Evolutionary conservation across 1,140 invertebrate genomes (phyloP), one percentile per base, ranked within the genome.

Genomic region (Batillaria attramentaria): DNA sequence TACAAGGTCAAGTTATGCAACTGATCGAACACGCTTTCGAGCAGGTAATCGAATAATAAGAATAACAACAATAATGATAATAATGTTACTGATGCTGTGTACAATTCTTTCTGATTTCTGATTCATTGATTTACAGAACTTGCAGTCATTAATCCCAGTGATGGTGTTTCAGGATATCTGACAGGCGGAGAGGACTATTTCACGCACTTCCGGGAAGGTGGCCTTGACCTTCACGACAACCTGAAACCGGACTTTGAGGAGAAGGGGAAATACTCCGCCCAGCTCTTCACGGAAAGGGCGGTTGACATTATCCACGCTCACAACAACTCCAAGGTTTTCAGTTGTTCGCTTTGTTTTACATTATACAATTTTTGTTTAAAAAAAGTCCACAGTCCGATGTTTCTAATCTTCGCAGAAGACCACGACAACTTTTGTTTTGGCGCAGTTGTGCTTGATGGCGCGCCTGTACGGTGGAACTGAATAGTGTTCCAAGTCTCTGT

Each of bases 401-500:
- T 74, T 20, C 33, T 89, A 89, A 65, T 89, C 87, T 10, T 87
- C 87, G 66, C 50, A 87, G 46, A 88, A 85, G 72, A 79, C 84
- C 5, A 60, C 82, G 54, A 84, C 62, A 74, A 84, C 83, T 3
- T 77, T 81, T 24, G 79, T 85, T 35, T 79, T 89, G 8, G 76
- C 88, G 18, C 79, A 80, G 35, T 78, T 79, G 1, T 85, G 88
- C 70, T 80, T 82, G 35, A 57, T 78, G 57, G 62, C 73, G 18
- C 1, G 37, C 8, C 3, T 66, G 28, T 31, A 41, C n/a, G n/a
- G n/a, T n/a, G n/a, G n/a, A n/a, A n/a, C n/a, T n/a, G n/a, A n/a
- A n/a, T n/a, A n/a, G n/a, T n/a, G n/a, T n/a, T n/a, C n/a, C n/a
- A n/a, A n/a, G n/a, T n/a, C n/a, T n/a, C n/a, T n/a, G n/a, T n/a